A percentile compares a stretch with the other conserved stretches of the same genome.
Conservation (phyloP, 1,140 invertebrate species). For the Nilaparvata lugens region DNA sequence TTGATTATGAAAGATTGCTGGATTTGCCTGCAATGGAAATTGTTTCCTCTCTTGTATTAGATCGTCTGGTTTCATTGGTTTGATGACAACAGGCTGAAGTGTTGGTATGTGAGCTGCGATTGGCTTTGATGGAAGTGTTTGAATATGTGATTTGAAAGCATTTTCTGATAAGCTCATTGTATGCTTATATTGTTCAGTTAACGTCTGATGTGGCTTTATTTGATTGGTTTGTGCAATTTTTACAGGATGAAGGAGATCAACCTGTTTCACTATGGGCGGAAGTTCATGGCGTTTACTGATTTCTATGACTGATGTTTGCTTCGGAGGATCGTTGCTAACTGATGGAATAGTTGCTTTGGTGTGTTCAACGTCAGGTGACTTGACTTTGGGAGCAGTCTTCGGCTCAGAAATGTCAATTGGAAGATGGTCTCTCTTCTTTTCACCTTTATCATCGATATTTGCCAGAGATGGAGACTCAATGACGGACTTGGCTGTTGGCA, state of each 20-base stretch:
- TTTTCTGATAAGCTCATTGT: neutral
- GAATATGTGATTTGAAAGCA: neutral
- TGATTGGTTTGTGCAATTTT: neutral
- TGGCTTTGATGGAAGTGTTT: neutral
- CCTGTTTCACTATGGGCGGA: neutral
- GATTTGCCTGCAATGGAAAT: neutral
- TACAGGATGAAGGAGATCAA: neutral
- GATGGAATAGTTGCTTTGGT: constrained; percentile 1
- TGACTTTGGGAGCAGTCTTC: neutral
- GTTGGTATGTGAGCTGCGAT: neutral
- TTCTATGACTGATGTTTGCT: neutral
- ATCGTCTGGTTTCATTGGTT: neutral
- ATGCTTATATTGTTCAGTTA: neutral
- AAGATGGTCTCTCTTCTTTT: neutral
- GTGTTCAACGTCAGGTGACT: neutral
- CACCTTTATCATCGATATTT: neutral
- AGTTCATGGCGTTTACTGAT: neutral
- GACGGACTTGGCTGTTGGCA: constrained; percentile 3
- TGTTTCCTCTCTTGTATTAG: neutral
- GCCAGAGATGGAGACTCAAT: neutral
- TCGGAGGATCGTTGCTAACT: neutral
- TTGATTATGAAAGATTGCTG: neutral
- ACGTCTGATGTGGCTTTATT: neutral
- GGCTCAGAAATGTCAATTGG: neutral
- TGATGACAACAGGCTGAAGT: neutral